phyloP scores from a whole-genome alignment of 2,113 vertebrate genomes.

The Sebastes fasciatus region DNA sequence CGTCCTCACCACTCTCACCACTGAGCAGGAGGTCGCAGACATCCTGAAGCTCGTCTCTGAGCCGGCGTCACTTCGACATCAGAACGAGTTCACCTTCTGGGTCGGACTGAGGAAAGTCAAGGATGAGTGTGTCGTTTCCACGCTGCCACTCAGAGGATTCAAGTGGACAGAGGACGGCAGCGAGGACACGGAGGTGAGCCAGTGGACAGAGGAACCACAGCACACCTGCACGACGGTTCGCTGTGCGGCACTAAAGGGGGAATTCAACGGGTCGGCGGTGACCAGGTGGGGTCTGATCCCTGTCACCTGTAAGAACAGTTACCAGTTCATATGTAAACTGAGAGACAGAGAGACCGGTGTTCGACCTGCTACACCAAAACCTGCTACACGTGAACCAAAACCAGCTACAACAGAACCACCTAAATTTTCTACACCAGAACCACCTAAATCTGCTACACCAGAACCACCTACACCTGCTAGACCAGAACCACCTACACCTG shows the following conservation, averaged over 20 bases:
- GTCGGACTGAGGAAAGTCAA: constrained; percentile 76
- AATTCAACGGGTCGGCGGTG: accelerated
- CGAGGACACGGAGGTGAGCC: constrained; percentile 7
- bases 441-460: neutral
- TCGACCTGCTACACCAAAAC: neutral
- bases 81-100: constrained; percentile 59
- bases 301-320: neutral
- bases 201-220: constrained; percentile 70
- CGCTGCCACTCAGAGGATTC: constrained; percentile 75
- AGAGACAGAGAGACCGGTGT: neutral
- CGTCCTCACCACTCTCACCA: constrained; percentile 71
- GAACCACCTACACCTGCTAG: neutral
- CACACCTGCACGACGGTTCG: constrained; percentile 50
- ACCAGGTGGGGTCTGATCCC: constrained; percentile 54
- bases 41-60: constrained; percentile 48
- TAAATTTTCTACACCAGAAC: neutral
- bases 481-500: neutral
- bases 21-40: constrained; percentile 40
- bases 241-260: constrained; percentile 69
- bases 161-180: constrained; percentile 71
- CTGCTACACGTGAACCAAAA: neutral
- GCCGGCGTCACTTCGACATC: accelerated
- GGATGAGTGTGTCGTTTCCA: constrained; percentile 35
- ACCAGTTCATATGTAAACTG: constrained; percentile 61
- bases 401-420: neutral